Percentiles rank a stretch among this genome's conserved stretches.
These are phyloP conservation scores for Muntiacus muntjak DNA, from an alignment of 2,113 vertebrate genomes.

Conservation along the genomic window DNA sequence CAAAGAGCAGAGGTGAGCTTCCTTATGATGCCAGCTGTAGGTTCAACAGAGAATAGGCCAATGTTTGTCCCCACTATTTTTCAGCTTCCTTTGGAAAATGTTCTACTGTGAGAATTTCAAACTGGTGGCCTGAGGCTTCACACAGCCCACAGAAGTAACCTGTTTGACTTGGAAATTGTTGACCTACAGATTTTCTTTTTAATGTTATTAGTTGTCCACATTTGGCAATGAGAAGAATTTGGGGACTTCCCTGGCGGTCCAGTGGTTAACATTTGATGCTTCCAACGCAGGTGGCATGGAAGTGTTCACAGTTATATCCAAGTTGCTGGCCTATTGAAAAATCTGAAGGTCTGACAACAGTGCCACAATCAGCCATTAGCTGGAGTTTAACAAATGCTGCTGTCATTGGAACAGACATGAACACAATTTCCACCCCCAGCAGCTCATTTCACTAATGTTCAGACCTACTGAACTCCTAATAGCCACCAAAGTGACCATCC, in stretches of 20 bases:
- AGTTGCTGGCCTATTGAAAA: not conserved
- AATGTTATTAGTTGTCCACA: not conserved
- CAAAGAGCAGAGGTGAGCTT: not conserved
- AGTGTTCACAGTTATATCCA: not conserved
- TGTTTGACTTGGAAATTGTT: not conserved
- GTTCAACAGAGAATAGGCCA: not conserved
- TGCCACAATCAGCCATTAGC: not conserved
- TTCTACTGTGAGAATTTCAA: not conserved
- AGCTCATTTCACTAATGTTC: not conserved
- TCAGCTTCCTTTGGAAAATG: not conserved
- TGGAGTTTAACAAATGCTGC: not conserved
- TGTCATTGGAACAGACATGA: not conserved
- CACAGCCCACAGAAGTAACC: not conserved
- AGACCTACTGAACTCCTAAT: not conserved
- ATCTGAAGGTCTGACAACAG: not conserved
- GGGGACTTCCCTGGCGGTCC: not conserved
- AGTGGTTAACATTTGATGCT: not conserved
- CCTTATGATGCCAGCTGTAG: not conserved
- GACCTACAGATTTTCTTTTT: not conserved
- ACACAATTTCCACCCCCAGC: rapidly evolving
- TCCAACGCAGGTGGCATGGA: rapidly evolving
- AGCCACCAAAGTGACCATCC: not conserved
- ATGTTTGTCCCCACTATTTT: not conserved
- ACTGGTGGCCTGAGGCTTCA: not conserved
- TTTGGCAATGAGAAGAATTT: not conserved